Evolutionary conservation across 2,113 vertebrate species (phyloP).

Genomic region (Cygnus buccinator): DNA sequence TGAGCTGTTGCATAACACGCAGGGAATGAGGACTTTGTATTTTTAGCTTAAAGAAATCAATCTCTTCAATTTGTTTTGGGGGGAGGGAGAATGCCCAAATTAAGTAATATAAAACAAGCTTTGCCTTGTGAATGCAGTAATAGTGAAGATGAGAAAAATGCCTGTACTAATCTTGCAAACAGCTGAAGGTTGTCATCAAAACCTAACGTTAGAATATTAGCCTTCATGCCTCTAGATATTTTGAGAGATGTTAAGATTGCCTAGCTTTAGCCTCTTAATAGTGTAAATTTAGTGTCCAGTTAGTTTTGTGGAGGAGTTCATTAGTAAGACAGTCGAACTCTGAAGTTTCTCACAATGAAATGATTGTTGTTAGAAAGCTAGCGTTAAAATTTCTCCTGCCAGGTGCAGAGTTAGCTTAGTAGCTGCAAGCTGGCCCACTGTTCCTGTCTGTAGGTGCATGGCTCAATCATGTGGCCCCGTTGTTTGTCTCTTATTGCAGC

Average conservation of each 20-base stretch:
- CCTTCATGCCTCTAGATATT: not conserved
- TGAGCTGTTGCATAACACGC: not conserved
- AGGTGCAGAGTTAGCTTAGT: not conserved
- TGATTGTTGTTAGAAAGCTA: not conserved
- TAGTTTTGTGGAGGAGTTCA: not conserved
- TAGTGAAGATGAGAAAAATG: not conserved
- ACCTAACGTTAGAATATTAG: not conserved
- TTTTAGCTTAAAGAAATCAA: too few relatives aligned
- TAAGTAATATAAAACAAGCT: not conserved
- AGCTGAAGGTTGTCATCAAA: not conserved
- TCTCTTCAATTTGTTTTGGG: not conserved
- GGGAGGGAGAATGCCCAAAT: not conserved
- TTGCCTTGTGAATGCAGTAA: not conserved
- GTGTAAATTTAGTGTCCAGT: accelerated
- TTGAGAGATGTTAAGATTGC: not conserved
- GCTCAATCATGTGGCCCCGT: accelerated
- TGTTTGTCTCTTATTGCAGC: not conserved
- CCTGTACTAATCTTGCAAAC: not conserved
- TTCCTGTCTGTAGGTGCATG: accelerated
- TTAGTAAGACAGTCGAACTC: not conserved
- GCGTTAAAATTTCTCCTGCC: not conserved
- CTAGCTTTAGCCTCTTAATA: not conserved
- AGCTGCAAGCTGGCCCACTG: not conserved
- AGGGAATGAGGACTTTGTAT: not conserved
- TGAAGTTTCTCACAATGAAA: not conserved